Base-by-base conservation (phyloP, 2,113 vertebrate species). In the Notarius lentiginosus region DNA sequence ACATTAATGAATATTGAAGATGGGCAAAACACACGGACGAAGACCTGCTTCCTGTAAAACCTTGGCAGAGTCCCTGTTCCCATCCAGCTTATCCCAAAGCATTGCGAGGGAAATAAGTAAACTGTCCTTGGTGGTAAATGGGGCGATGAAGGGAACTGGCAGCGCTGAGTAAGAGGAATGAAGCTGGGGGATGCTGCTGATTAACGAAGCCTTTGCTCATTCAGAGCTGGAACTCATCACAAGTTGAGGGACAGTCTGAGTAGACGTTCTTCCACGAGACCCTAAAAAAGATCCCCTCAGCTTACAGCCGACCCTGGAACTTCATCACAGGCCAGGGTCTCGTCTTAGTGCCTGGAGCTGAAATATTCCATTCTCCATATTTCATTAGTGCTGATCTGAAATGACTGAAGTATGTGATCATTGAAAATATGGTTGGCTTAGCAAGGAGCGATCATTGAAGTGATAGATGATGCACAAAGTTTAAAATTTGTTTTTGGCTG, bases 201-300 rank as follows among this genome's bases (percentile, higher is more conserved):
- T 87, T 87, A 87, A 66, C 73, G 12, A 60, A 83, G 86, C 51
- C 87, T 91, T 85, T 84, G 82, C 87, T 91, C 80, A 86, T 85
- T 88, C 89, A 89, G 86, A 83, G 56, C 81, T 87, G 86, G 82
- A 89, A 90, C 87, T 92, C 89, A 88, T 88, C 90, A 84, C 83
- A 77, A 34, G 1, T 49, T 84, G 84, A 77, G 73, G 72, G 85
- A 89, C 79, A 87, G 84, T 76, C 63, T 53, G 51, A 83, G 75
- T 86, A 84, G 34, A 75, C 47, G 70, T 53, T 55, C 86, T 87
- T 79, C 5, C 79, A 65, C 49, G 51, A 66, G 86, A 85, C 65
- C 8, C 81, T 61, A 79, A 83, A 79, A 68, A 81, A 47, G 83
- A 83, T 47, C 12, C 61, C 75, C 82, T 70, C 53, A 84, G 82